Percentiles rank a stretch among this genome's conserved stretches.
These are phyloP conservation scores for Entomobrya proxima DNA, from an alignment of 2,888 invertebrate species.

Conservation along the genomic window DNA sequence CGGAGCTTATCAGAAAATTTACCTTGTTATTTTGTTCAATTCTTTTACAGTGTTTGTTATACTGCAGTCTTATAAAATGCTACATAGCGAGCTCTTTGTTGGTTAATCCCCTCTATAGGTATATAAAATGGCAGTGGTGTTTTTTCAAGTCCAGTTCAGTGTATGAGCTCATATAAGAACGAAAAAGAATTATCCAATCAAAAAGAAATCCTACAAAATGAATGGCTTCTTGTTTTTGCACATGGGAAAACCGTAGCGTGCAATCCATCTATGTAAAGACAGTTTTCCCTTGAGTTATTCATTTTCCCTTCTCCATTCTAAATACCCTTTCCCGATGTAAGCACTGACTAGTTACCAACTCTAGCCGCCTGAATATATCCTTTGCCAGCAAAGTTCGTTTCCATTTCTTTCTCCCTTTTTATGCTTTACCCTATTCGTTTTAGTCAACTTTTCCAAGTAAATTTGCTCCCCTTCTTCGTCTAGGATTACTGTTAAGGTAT, in stretches of 20 bases:
- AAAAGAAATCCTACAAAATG: conserved; percentile 53
- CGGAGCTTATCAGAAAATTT: conserved; percentile 45
- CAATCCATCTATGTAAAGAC: conserved; percentile 52
- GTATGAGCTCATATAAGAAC: not conserved
- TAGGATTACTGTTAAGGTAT: conserved; percentile 9
- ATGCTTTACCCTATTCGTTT: conserved; percentile 8
- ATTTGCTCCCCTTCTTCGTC: conserved; percentile 19
- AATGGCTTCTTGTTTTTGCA: conserved; percentile 51
- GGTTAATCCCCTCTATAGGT: too few species aligned
- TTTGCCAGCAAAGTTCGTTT: not conserved
- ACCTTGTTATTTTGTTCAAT: conserved; percentile 28
- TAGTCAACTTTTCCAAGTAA: not conserved
- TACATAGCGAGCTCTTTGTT: too few species aligned
- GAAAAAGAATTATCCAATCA: conserved; percentile 46
- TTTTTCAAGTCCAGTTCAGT: not conserved
- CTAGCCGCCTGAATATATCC: not conserved
- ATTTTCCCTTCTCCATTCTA: conserved; percentile 37
- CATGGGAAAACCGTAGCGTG: conserved; percentile 54
- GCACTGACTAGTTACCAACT: conserved; percentile 3
- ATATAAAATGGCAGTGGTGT: not conserved
- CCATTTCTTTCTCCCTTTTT: not conserved
- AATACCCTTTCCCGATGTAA: not conserved
- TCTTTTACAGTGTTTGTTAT: not conserved
- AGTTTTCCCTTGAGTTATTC: conserved; percentile 51
- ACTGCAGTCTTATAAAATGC: not conserved